A percentile compares a stretch with the other conserved stretches of the same genome.
These are phyloP conservation scores for Artemia sp. DNA, from an alignment of 2,888 invertebrate species.

Conservation along the genomic window DNA sequence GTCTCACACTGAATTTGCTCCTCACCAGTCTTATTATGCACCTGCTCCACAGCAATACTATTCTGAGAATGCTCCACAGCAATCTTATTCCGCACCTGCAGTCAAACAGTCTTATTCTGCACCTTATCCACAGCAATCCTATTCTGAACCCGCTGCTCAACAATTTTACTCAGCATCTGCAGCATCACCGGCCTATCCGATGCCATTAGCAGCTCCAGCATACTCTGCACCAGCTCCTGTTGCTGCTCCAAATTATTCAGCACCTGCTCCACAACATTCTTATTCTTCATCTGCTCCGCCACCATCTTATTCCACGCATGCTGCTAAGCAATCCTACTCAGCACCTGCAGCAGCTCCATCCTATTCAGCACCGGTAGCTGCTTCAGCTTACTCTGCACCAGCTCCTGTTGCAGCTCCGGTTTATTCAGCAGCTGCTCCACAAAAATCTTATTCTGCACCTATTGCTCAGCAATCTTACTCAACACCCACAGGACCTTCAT, in stretches of 20 bases:
- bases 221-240: slow-evolving; percentile 20
- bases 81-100: not conserved
- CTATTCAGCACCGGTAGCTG: not conserved
- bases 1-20: not conserved
- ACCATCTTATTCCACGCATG: not conserved
- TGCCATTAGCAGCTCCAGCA: not conserved
- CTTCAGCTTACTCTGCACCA: slow-evolving; percentile 17
- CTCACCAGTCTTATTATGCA: not conserved
- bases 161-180: not conserved
- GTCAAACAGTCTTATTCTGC: not conserved
- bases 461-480: slow-evolving; percentile 7
- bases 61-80: not conserved
- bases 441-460: not conserved
- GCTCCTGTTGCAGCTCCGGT: not conserved
- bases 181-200: slow-evolving; percentile 13
- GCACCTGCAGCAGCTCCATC: not conserved
- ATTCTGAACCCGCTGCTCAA: slow-evolving; percentile 14
- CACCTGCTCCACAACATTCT: not conserved
- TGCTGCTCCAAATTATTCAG: slow-evolving; percentile 13
- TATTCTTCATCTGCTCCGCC: too few species aligned
- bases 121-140: not conserved
- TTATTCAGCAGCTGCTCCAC: not conserved
- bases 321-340: not conserved
- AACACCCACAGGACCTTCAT: slow-evolving; percentile 1
- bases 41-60: slow-evolving; percentile 1